Evolutionary conservation across 2,888 invertebrate genomes (phyloP), one percentile per base, ranked within the genome.

Genomic region (Tribolium freemani): DNA sequence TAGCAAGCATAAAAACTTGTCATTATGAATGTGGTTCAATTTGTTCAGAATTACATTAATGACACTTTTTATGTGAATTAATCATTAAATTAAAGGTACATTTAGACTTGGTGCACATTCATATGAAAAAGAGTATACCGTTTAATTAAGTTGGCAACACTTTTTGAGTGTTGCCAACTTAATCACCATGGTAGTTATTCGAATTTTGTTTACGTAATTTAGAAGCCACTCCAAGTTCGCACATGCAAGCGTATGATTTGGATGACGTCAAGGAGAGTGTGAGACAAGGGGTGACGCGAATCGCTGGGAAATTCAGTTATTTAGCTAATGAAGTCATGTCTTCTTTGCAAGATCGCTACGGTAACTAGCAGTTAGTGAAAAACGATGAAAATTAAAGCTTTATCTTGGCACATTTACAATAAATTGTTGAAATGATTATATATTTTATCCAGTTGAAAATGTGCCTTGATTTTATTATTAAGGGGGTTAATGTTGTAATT

Each of bases 231-330:
- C 69, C 69, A 9, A 54, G 75, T 8, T 58, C 53, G 51, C 76
- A 83, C 76, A 88, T 89, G 74, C 89, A 90, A 81, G 88, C 91
- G 60, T 92, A 92, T 0, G 98, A 99, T 87, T 90, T 99, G 73
- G 96, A 98, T 78, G 99, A 99, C 83, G 96, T 99, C 45, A 96
- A 95, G 85, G 99, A 99, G 87, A 97, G 97, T 77, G 97, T 99
- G 38, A 93, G 95, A 81, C 95, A 96, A 84, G 98, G 99, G 72
- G 98, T 99, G 68, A 96, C 96, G 77, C 96, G 96, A 88, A 98
- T 99, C 75, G 99, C 99, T 60, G 98, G 97, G n/a, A 94, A 94
- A 82, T 88, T 99, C 75, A 98, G 98, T 81, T 96, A 94, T 77
- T 88, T 99, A 76, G 98, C 98, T 78, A 97, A 93, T 88, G 97